Base-by-base conservation (phyloP, 2,888 invertebrate species). In the Acheta domesticus region DNA sequence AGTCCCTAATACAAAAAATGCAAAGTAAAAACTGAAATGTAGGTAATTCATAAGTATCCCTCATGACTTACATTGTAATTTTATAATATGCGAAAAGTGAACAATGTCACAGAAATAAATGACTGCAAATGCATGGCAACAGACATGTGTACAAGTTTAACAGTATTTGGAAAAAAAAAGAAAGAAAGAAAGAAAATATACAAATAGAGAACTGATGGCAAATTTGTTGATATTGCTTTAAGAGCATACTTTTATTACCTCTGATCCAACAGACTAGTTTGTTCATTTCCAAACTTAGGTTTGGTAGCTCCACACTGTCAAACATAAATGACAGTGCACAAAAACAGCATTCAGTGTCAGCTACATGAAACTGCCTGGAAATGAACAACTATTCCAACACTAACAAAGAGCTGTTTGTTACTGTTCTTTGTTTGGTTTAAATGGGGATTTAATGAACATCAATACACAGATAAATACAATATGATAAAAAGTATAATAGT, bases 391-490 rank as follows among this genome's bases (percentile, higher is more conserved):
- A 36, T 62, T 16, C n/a, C 62, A 62, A 62, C 62, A 62, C 62
- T 62, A n/a, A 62, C 62, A 62, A 62, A 62, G 62, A 62, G 62
- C 62, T n/a, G 14, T 62, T 14, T 62, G 62, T 19, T 16, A 62
- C n/a, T 62, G 62, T 62, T 62, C 62, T 62, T 62, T 62, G 62
- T 62, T 62, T 19, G 62, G n/a, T 62, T 62, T 62, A 62, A 19
- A 14, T 62, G 62, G 62, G 62, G 62, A 62, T 62, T 62, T 62
- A 62, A 62, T 62, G n/a, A 62, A 62, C 62, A 62, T 62, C 62
- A 62, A 62, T 62, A 62, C 62, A 62, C n/a, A 62, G 62, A 62
- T 62, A 62, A 62, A 62, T 62, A 62, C 62, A 62, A 62, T 62
- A 62, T 62, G 62, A 62, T 62, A 62, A 62, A 62, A 62, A 62